Percentiles rank a stretch among this genome's conserved stretches.
Evolutionary conservation across 2,888 invertebrate species (phyloP).

Genomic region (Eupeodes luniger): DNA sequence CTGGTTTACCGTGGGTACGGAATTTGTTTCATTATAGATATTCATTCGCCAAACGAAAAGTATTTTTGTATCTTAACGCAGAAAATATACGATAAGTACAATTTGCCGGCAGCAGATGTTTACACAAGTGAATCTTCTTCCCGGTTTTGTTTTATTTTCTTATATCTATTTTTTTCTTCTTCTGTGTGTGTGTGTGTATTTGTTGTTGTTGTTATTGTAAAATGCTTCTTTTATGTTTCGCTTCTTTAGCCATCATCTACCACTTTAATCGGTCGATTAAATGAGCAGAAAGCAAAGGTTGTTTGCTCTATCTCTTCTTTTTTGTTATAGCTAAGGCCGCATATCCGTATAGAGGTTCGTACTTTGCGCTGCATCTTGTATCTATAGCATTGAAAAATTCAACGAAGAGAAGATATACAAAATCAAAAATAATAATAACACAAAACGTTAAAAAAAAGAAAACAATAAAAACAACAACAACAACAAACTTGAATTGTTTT

Average conservation of each 20-base stretch:
- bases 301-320: conserved; percentile 40
- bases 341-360: neutral
- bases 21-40: neutral
- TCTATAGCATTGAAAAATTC: neutral
- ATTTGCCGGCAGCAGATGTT: conserved; percentile 61
- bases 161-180: neutral
- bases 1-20: conserved; percentile 36
- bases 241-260: conserved; percentile 44
- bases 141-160: conserved; percentile 51
- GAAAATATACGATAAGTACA: conserved; percentile 55
- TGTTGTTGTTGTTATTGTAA: neutral
- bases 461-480: neutral
- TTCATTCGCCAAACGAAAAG: neutral
- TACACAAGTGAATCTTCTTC: conserved; percentile 69
- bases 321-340: neutral
- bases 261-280: conserved; percentile 70
- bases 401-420: conserved; percentile 22
- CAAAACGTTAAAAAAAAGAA: conserved; percentile 16
- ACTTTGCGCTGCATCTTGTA: conserved; percentile 19
- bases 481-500: conserved; percentile 63
- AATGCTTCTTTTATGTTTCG: conserved; percentile 29
- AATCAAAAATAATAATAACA: conserved; percentile 28
- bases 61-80: conserved; percentile 39
- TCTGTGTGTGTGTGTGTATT: neutral
- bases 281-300: conserved; percentile 70